phyloP scores from a whole-genome alignment of 2,888 invertebrate genomes.

The Periphyllus acericola region DNA sequence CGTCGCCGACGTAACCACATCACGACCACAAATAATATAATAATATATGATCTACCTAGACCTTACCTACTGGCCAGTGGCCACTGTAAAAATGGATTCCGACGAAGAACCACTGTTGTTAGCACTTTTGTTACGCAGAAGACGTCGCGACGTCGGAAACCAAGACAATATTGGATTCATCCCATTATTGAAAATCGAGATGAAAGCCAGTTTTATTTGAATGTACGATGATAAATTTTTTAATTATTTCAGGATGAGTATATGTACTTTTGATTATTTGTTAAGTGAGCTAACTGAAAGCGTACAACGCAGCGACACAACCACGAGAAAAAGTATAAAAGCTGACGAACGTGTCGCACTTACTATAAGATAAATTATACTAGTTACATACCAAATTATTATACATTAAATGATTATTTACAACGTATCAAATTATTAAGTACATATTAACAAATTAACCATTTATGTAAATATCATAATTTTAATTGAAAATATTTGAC shows the following conservation, averaged over 20 bases:
- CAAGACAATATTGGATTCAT: too few species aligned
- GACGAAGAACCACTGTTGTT: not conserved
- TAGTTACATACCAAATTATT: not conserved
- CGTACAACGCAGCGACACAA: conserved; percentile 18
- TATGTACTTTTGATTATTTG: conserved; percentile 17
- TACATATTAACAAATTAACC: too few species aligned
- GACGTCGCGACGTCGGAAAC: not conserved
- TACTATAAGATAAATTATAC: conserved; percentile 32
- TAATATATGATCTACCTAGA: too few species aligned
- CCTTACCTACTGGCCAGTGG: not conserved
- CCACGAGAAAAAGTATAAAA: not conserved
- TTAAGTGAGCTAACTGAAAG: conserved; percentile 15
- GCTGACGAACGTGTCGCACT: conserved; percentile 24
- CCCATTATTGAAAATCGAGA: too few species aligned
- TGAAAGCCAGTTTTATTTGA: too few species aligned
- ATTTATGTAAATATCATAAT: conserved; percentile 10
- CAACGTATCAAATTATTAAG: too few species aligned
- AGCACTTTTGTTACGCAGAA: not conserved
- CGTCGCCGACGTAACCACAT: too few species aligned
- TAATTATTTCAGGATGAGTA: conserved; percentile 41
- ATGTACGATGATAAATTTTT: conserved; percentile 38
- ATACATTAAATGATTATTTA: conserved; percentile 30
- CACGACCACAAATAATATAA: too few species aligned
- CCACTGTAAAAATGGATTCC: not conserved
- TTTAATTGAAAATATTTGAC: conserved; percentile 32